Base-by-base conservation (phyloP, 2,888 invertebrate genomes). In the Rhodophaea formosa region DNA sequence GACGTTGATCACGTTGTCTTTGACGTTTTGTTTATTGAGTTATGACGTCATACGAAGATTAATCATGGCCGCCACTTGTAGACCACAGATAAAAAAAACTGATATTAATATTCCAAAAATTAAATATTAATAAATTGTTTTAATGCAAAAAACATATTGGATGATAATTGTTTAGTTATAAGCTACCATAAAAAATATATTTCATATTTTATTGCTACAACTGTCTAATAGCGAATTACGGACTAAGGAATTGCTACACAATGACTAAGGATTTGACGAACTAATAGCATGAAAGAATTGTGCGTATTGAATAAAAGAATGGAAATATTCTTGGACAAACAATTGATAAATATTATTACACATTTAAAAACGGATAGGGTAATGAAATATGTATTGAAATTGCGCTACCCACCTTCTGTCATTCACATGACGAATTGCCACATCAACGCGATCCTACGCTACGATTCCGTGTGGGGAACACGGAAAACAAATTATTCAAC, bases 401-500 rank as follows among this genome's bases (percentile, higher is more conserved):
- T 55, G 54, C 54, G 46, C 54, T 46, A 55, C 54, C 32, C 45
- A 55, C 45, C 56, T 62, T 58, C 59, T 60, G 62, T 59, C 62
- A 57, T 60, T 59, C 59, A 65, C 44, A 45, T 63, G 62, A 67
- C 58, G 59, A 61, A 62, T 62, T 57, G 58, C 57, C 53, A 59
- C 55, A 68, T 66, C 60, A 72, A 66, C 59, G 55, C 57, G 56
- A 67, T 71, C 77, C 77, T 70, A 75, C 78, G 64, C 45, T 71
- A 53, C 59, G 49, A 61, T 57, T 59, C 62, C 62, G 68, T 73
- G 71, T 76, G 74, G 72, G 73, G 74, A 72, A 74, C 69, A 71
- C 73, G 77, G 75, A 79, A 74, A 75, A 71, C 70, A 72, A 70
- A 67, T 67, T 66, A 67, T 62, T 64, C 60, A 65, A 61, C 45